Base-by-base conservation (phyloP, 2,113 vertebrate species). In the Etheostoma spectabile region DNA sequence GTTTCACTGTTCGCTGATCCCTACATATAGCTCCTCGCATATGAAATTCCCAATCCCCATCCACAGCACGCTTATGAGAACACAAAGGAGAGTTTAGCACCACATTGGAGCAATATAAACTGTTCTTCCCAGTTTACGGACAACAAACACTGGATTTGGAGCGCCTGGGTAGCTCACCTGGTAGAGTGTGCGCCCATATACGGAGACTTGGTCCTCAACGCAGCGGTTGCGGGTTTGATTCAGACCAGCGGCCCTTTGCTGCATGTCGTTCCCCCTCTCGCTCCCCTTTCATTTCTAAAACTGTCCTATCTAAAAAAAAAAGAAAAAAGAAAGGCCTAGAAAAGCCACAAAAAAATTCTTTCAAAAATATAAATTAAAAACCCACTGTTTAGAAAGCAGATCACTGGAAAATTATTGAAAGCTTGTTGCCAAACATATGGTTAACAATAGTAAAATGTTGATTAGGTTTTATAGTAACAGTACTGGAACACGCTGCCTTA, bases 31-130 rank as follows among this genome's bases (percentile, higher is more conserved):
- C 79, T 83, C 77, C 82, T 68, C 57, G 62, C 77, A 85, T 74
- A 88, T 82, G 79, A 85, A 88, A 80, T 83, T 88, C 77, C 67
- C 79, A 80, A 84, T 71, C 77, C 19, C 60, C 19, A 48, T 74
- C 61, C 59, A 21, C 24, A 46, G 45, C 66, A 48, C 18, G n/a
- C 55, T 61, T 73, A 75, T 51, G 80, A 78, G 61, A 62, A 67
- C 30, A 66, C 22, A 38, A 0, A 69, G 45, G 48, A 69, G 82
- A 86, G 63, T 65, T 77, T 77, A 77, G 57, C 42, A 6, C 42
- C 11, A 14, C 30, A 38, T 33, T 62, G 51, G 48, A 76, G 45
- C n/a, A 24, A 13, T 72, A 78, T 56, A 66, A 46, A 65, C 33
- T 2, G 35, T 55, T 75, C 83, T 55, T 64, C 38, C 65, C 66